Conservation (phyloP, 2,797 vertebrate species). For the Enteromius paludinosus region DNA sequence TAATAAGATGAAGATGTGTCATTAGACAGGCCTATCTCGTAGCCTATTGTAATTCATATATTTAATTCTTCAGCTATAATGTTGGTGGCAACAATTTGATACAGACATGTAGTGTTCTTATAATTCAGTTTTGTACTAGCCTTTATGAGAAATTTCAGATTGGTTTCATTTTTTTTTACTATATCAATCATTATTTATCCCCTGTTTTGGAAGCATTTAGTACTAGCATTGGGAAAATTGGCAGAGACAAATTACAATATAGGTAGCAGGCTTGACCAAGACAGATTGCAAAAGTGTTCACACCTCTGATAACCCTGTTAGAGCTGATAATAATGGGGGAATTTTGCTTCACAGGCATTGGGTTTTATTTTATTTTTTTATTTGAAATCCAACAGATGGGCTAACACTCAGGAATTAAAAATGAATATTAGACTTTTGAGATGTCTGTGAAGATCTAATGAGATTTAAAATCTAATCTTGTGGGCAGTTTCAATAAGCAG, state of each 20-base stretch:
- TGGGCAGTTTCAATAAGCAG: not conserved
- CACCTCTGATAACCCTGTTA: not conserved
- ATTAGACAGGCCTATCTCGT: not conserved
- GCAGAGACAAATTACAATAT: slow-evolving; percentile 1
- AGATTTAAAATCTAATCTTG: slow-evolving; percentile 10
- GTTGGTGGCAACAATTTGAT: not conserved
- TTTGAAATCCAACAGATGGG: slow-evolving; percentile 1
- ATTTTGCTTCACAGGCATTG: not conserved
- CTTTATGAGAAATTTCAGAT: not conserved
- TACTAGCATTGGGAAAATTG: not conserved
- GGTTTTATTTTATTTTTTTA: not conserved
- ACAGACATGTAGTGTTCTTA: not conserved
- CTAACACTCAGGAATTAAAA: slow-evolving; percentile 6
- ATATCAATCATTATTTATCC: not conserved
- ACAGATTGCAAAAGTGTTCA: slow-evolving; percentile 6
- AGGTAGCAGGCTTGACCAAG: slow-evolving; percentile 4
- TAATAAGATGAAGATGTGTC: not conserved
- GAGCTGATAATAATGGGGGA: not conserved
- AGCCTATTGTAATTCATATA: not conserved
- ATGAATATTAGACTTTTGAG: not conserved
- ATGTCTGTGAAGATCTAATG: not conserved
- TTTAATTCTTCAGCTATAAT: not conserved
- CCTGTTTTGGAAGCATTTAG: not conserved
- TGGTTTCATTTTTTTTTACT: not conserved
- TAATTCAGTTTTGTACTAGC: slow-evolving; percentile 1